These are phyloP conservation scores for Crotalus horridus DNA, from an alignment of 2,113 vertebrate genomes.

Conservation along the genomic window DNA sequence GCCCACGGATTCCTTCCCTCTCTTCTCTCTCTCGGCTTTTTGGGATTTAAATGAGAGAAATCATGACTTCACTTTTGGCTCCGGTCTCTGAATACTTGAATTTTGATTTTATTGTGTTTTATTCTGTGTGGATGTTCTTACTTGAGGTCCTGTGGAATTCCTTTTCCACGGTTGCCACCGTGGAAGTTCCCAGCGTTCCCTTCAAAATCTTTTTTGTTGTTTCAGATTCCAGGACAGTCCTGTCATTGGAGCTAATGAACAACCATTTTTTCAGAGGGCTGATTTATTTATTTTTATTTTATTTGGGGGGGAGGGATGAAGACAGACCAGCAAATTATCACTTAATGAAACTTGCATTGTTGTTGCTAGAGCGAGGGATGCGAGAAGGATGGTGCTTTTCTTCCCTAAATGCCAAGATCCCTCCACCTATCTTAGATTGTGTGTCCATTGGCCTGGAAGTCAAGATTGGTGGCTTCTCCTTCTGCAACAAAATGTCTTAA, in stretches of 20 bases:
- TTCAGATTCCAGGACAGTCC: too few species aligned
- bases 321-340: neutral
- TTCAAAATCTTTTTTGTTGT: too few species aligned
- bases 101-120: conserved; percentile 6
- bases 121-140: neutral
- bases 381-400: neutral
- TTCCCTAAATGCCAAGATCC: neutral
- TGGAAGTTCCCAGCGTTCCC: too few species aligned
- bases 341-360: neutral
- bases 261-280: neutral
- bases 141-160: neutral
- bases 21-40: conserved; percentile 36
- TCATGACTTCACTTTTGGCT: conserved; percentile 57
- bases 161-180: neutral
- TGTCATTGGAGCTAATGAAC: neutral
- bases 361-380: neutral
- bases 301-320: neutral
- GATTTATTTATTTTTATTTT: neutral
- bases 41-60: conserved; percentile 52
- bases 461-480: too few species aligned
- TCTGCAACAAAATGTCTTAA: too few species aligned
- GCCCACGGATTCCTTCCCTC: conserved; percentile 44
- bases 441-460: too few species aligned
- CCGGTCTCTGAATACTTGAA: conserved; percentile 35
- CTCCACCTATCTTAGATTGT: too few species aligned